Evolutionary conservation across 2,888 invertebrate genomes (phyloP), one percentile per base, ranked within the genome.

Genomic region (Caenorhabditis angaria): DNA sequence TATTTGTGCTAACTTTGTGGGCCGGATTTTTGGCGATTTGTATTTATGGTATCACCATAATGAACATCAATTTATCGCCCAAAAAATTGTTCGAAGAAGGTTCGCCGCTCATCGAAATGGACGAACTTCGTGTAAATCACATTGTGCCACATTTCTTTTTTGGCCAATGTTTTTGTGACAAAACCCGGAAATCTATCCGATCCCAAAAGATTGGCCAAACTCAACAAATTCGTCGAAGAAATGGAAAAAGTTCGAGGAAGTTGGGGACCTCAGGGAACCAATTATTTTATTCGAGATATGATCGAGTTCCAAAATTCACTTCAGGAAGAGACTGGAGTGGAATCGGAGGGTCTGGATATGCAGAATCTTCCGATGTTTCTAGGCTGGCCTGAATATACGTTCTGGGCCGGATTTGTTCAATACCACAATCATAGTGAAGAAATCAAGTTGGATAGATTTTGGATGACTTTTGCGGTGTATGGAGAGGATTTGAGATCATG

Each of bases 11-110:
- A 25, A 48, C 70, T 20, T 28, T 71, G 10, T 84, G 83, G 83
- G 58, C 76, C 14, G 64, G 58, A 3, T 86, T 81, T 51, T 64
- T 86, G 51, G 79, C 63, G 10, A 47, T 84, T 56, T 77, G 83
- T 1, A 83, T 86, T 53, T 83, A 76, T 61, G 86, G 85, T 47
- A 84, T 86, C 41, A 85, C 86, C 2, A 71, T 63, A 35, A 83
- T 86, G 77, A 77, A 84, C 54, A 84, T 86, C 68, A 86, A 86
- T 61, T 70, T 86, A 41, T 82, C 85, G 1, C 82, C 83, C 0
- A 80, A 82, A 59, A 86, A 86, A 60, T 68, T 86, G 24, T 86
- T 86, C 68, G 77, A 83, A 24, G 73, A 69, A 10, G 86, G 85
- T 66, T 86, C 86, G n/a, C 78, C 83, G 22, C 75, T 85, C 5